Conservation (phyloP, 2,113 vertebrate species). For the Bombycilla garrulus region DNA sequence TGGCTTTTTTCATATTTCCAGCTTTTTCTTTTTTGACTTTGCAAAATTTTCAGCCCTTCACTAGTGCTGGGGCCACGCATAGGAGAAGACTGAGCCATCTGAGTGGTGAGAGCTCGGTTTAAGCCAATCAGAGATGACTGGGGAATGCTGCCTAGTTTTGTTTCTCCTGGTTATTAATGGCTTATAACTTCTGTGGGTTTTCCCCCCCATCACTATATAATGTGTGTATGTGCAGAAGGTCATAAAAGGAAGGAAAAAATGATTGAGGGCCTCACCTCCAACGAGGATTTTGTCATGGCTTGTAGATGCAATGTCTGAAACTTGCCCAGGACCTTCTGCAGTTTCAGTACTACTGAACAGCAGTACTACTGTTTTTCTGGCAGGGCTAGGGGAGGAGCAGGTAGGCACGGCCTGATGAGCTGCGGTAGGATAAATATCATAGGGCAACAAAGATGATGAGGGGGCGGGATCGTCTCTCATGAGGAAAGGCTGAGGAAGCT, state of each 20-base stretch:
- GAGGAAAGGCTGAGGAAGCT: neutral
- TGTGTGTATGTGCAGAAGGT: neutral
- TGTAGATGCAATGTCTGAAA: rapidly evolving
- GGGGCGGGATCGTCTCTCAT: neutral
- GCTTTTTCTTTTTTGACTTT: too few species aligned
- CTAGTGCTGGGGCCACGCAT: neutral
- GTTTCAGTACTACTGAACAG: too few species aligned
- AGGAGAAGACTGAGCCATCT: neutral
- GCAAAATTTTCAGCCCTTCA: neutral
- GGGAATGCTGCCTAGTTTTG: neutral
- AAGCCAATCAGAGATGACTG: rapidly evolving
- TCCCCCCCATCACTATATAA: rapidly evolving
- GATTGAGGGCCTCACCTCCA: rapidly evolving
- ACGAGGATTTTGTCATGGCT: neutral
- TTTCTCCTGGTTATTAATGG: neutral
- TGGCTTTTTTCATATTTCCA: too few species aligned
- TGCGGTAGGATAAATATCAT: neutral
- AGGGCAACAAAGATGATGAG: neutral
- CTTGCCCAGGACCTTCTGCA: neutral
- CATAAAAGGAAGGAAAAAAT: neutral
- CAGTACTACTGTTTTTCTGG: rapidly evolving
- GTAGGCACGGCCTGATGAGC: rapidly evolving
- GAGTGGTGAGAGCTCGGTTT: neutral
- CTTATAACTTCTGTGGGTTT: neutral
- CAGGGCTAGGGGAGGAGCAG: rapidly evolving